Conservation (phyloP, 2,888 invertebrate species). For the Phymatocera aterrima region DNA sequence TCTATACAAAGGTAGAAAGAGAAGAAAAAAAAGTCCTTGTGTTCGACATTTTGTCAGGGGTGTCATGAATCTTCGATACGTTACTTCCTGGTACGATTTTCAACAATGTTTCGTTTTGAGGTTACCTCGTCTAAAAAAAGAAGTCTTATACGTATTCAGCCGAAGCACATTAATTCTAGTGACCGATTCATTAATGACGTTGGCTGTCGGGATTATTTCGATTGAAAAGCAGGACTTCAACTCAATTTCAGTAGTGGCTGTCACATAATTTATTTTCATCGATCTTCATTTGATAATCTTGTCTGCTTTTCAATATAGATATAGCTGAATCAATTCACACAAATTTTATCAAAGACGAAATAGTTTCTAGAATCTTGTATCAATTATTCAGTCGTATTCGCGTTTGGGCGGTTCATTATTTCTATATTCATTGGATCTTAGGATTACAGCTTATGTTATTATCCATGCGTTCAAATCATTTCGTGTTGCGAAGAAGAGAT, state of each 20-base stretch:
- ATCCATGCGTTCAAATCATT: no score
- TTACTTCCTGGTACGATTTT: background rate
- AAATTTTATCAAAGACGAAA: background rate
- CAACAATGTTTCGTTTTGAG: background rate
- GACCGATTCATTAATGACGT: conserved; percentile 18
- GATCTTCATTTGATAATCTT: background rate
- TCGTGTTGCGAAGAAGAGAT: no score
- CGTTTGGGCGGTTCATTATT: no score
- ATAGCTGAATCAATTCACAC: background rate
- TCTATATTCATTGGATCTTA: no score
- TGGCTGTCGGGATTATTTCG: background rate
- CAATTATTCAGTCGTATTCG: background rate
- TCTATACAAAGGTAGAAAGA: background rate
- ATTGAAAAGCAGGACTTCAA: background rate
- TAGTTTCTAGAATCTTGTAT: background rate
- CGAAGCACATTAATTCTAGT: background rate
- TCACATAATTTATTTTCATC: conserved; percentile 15
- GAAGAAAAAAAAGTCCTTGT: no score
- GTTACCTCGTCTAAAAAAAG: background rate
- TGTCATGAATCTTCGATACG: background rate
- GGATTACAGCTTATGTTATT: no score
- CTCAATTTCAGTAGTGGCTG: background rate
- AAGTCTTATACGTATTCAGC: background rate
- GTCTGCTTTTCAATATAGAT: background rate
- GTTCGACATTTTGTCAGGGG: background rate